These are phyloP conservation scores for Hesperophylax magnus DNA, from an alignment of 1,140 invertebrate species.

Conservation along the genomic window DNA sequence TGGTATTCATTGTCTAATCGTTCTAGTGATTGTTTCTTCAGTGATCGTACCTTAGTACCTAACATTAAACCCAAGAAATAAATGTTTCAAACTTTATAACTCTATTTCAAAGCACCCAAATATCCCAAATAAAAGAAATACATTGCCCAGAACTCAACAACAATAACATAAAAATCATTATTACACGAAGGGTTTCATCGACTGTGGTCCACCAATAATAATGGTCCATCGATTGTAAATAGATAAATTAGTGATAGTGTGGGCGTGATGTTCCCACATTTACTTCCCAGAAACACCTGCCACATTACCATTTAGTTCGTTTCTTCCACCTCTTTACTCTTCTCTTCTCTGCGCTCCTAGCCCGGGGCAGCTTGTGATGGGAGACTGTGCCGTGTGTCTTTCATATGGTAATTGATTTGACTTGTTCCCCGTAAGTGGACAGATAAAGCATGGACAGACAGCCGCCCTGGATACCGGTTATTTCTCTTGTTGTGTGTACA, in stretches of 20 bases:
- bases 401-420: slow-evolving; percentile 55
- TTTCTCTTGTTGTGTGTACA: slow-evolving; percentile 5
- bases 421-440: slow-evolving; percentile 43
- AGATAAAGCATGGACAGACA: slow-evolving; percentile 41
- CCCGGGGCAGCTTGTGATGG: neutral
- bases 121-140: too few relatives aligned
- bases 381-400: slow-evolving; percentile 13
- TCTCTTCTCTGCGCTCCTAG: neutral
- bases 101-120: too few relatives aligned
- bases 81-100: too few relatives aligned
- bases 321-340: too few relatives aligned
- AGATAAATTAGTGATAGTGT: slow-evolving; percentile 30
- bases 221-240: slow-evolving; percentile 17
- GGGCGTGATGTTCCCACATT: slow-evolving; percentile 17
- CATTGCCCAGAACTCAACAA: too few relatives aligned
- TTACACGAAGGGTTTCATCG: neutral
- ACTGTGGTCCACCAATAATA: slow-evolving; percentile 24
- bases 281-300: slow-evolving; percentile 10
- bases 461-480: slow-evolving; percentile 18
- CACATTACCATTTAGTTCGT: neutral
- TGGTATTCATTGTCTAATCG: too few relatives aligned
- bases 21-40: too few relatives aligned
- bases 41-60: too few relatives aligned
- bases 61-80: too few relatives aligned
- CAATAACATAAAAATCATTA: too few relatives aligned